Percentiles rank a stretch among this genome's conserved stretches.
phyloP scores from a whole-genome alignment of 2,888 invertebrate genomes.

The Rapana venosa region DNA sequence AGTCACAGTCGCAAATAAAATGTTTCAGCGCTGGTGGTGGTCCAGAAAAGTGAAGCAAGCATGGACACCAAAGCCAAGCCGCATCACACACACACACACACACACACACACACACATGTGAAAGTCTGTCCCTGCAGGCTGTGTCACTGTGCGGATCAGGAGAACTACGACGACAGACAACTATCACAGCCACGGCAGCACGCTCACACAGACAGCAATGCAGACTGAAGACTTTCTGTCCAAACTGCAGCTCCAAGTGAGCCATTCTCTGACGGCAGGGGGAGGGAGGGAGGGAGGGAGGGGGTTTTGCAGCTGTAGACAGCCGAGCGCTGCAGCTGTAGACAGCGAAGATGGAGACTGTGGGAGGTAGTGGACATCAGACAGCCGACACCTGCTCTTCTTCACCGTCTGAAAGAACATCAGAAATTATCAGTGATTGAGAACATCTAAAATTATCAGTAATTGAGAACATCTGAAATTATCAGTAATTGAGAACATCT shows the following conservation, averaged over 20 bases:
- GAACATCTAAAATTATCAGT: neutral
- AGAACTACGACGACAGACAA: neutral
- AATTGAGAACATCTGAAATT: conserved; percentile 9
- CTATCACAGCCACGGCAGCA: conserved; percentile 10
- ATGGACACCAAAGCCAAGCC: neutral
- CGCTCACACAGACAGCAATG: neutral
- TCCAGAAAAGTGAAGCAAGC: neutral
- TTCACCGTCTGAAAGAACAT: conserved; percentile 57
- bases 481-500: conserved; percentile 13
- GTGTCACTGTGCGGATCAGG: neutral
- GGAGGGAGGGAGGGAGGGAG: too few relatives aligned
- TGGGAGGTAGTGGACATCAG: conserved; percentile 49
- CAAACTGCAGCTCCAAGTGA: too few relatives aligned
- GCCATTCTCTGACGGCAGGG: too few relatives aligned
- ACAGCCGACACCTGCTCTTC: conserved; percentile 71
- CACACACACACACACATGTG: neutral
- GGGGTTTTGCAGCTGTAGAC: neutral
- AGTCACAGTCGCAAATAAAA: neutral
- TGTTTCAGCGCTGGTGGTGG: neutral
- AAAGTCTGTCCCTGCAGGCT: neutral
- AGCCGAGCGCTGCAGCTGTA: neutral
- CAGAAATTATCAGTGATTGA: neutral
- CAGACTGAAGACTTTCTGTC: neutral
- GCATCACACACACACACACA: neutral
- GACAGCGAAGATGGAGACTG: neutral